phyloP scores from a whole-genome alignment of 2,797 vertebrate genomes.

The Bradypus variegatus region DNA sequence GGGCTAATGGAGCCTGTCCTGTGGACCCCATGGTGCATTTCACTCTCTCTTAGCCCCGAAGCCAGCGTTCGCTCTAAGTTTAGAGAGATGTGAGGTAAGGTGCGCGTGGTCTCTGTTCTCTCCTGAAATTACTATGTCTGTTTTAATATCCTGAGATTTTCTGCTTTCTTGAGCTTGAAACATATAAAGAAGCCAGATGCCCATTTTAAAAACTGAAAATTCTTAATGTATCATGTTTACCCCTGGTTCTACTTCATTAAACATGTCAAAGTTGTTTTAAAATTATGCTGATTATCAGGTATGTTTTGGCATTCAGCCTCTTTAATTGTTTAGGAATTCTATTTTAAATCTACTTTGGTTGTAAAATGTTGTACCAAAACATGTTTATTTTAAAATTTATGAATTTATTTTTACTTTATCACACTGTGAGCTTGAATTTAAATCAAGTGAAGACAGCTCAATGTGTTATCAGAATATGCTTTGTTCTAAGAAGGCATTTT shows the following conservation, averaged over 20 bases:
- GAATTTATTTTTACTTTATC: conserved; percentile 4
- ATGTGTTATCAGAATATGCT: background rate
- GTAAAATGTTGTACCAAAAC: background rate
- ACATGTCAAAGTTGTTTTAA: background rate
- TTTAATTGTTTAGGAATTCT: background rate
- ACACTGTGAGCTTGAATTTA: background rate
- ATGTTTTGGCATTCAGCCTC: background rate
- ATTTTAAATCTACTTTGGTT: conserved; percentile 7
- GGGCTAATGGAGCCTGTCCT: background rate
- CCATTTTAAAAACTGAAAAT: background rate
- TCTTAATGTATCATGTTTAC: background rate
- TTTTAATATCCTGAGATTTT: background rate
- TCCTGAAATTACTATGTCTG: background rate
- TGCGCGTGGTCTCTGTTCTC: background rate
- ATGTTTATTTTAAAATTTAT: conserved; percentile 19
- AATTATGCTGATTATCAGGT: background rate
- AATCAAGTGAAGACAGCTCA: background rate
- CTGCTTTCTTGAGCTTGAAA: conserved; percentile 12
- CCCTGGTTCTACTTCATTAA: background rate
- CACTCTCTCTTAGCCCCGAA: background rate
- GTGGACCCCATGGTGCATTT: background rate
- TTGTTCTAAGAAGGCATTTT: background rate
- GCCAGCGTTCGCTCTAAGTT: background rate
- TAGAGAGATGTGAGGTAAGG: background rate
- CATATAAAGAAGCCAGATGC: background rate